Conservation (phyloP, 2,797 vertebrate species). For the Falco biarmicus region DNA sequence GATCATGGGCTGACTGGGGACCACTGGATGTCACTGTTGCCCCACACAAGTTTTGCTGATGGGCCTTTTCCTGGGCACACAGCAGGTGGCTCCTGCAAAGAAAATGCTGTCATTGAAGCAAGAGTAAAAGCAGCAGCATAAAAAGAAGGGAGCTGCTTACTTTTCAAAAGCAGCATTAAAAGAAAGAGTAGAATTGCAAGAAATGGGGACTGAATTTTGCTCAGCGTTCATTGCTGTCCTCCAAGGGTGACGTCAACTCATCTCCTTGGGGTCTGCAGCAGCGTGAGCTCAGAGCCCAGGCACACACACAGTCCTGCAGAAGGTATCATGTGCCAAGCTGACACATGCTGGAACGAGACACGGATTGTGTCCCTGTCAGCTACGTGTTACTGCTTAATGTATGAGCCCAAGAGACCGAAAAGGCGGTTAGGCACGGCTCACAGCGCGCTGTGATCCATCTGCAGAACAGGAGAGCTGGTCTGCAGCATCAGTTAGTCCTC, state of each 20-base stretch:
- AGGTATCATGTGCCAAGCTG: not conserved
- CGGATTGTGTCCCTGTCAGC: not conserved
- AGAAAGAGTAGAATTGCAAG: not conserved
- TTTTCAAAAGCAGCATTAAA: not conserved
- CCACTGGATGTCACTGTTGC: constrained; percentile 61
- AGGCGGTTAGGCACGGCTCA: not conserved
- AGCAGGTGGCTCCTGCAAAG: not conserved
- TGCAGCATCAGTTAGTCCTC: not conserved
- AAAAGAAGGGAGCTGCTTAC: not conserved
- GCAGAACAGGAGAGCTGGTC: not conserved
- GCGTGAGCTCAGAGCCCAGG: not conserved
- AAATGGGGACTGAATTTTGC: not conserved
- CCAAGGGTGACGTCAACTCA: not conserved
- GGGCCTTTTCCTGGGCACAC: not conserved
- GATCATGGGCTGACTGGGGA: not conserved
- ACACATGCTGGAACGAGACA: not conserved
- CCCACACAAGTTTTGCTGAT: not conserved
- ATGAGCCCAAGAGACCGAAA: not conserved
- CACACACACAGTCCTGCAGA: not conserved
- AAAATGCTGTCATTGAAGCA: not conserved
- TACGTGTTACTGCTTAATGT: not conserved
- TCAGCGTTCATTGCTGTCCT: not conserved
- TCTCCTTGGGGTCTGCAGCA: not conserved
- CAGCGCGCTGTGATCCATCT: not conserved
- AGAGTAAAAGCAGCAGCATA: not conserved